These are phyloP conservation scores for Guaruba guarouba DNA, from an alignment of 2,113 vertebrate genomes.

Conservation along the genomic window DNA sequence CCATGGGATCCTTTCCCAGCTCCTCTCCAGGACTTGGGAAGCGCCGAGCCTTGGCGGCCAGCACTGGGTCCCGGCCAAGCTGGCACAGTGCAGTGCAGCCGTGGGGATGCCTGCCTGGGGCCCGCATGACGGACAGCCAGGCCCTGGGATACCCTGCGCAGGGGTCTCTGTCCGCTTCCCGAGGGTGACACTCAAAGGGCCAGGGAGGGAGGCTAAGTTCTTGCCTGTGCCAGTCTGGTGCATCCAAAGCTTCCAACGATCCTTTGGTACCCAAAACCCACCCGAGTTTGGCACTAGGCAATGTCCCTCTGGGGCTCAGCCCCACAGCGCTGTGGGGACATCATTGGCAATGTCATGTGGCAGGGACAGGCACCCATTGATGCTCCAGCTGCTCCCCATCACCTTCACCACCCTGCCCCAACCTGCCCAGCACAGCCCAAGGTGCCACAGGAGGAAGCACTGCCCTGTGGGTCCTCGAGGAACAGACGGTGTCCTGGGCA, in stretches of 20 bases:
- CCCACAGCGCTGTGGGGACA: accelerated
- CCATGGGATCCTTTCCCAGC: slow-evolving; percentile 47
- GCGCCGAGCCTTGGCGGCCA: slow-evolving; percentile 2
- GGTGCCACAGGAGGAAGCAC: not conserved
- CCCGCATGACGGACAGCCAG: slow-evolving; percentile 15
- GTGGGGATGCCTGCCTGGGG: slow-evolving; percentile 25
- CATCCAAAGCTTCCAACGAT: not conserved
- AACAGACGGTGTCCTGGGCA: not conserved
- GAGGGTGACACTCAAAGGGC: not conserved
- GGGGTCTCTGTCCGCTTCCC: not conserved
- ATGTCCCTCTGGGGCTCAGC: not conserved
- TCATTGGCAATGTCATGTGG: not conserved
- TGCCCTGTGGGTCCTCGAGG: not conserved
- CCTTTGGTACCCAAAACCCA: not conserved
- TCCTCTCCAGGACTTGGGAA: slow-evolving; percentile 57
- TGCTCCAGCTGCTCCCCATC: not conserved
- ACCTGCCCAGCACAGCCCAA: not conserved
- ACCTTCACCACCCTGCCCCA: not conserved
- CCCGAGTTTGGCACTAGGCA: not conserved
- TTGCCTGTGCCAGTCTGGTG: not conserved
- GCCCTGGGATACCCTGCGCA: not conserved
- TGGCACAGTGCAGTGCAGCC: not conserved
- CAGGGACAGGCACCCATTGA: not conserved
- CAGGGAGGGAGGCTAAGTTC: not conserved
- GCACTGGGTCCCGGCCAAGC: not conserved